Evolutionary conservation across 2,797 vertebrate genomes (phyloP).

Genomic region (Echiichthys vipera): DNA sequence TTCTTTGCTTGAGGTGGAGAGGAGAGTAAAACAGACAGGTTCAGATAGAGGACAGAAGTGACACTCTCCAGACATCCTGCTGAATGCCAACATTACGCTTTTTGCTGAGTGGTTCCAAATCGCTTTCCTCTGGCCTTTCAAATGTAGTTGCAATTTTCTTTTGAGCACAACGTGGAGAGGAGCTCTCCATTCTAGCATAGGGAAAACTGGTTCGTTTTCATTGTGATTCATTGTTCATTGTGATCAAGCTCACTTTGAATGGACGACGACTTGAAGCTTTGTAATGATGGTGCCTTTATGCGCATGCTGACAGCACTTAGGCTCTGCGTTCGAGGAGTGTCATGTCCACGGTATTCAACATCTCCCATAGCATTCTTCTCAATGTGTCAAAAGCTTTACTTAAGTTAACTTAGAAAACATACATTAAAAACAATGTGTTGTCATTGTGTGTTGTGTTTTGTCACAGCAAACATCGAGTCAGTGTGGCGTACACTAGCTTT

Average conservation of each 20-base stretch:
- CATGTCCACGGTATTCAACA: constrained; percentile 1
- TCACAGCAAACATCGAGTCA: background rate
- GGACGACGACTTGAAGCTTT: constrained; percentile 11
- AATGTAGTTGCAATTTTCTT: constrained; percentile 12
- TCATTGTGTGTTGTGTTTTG: background rate
- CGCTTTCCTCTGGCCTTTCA: constrained; percentile 25
- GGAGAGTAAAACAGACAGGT: constrained; percentile 21
- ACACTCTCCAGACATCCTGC: constrained; percentile 28
- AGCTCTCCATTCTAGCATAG: background rate
- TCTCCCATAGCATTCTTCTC: background rate
- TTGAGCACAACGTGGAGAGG: background rate
- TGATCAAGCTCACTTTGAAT: constrained; percentile 43
- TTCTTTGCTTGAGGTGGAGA: background rate
- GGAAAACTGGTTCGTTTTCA: too few relatives aligned
- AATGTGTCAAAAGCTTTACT: constrained; percentile 4
- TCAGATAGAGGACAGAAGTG: constrained; percentile 52
- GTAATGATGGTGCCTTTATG: constrained; percentile 17
- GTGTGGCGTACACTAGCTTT: background rate
- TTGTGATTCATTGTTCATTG: too few relatives aligned
- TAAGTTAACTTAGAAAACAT: background rate
- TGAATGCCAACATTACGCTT: constrained; percentile 14
- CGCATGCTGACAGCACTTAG: constrained; percentile 44
- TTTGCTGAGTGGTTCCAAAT: constrained; percentile 32
- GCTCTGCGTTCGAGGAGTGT: constrained; percentile 2
- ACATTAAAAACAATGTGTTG: too few relatives aligned